Conservation (phyloP, 1,140 invertebrate genomes). For the Piezodorus guildinii region DNA sequence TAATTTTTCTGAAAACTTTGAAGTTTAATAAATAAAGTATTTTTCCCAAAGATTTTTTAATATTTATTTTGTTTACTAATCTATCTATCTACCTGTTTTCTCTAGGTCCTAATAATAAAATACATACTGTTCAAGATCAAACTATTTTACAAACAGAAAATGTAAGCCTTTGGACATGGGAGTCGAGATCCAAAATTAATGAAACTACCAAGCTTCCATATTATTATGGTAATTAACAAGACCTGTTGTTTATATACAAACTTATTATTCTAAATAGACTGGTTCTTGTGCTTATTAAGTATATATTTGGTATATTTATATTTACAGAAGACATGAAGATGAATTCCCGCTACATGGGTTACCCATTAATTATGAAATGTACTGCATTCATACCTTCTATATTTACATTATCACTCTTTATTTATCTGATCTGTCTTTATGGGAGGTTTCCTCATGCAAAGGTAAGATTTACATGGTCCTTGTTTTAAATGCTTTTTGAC, state of each 20-base stretch:
- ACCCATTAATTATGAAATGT: conserved; percentile 35
- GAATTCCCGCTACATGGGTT: conserved; percentile 41
- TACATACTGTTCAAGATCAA: conserved; percentile 37
- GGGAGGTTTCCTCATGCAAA: conserved; percentile 35
- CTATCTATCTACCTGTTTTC: conserved; percentile 17
- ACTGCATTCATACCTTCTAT: conserved; percentile 40
- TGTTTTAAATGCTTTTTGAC: too few species aligned
- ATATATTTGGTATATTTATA: neutral
- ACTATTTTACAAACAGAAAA: conserved; percentile 34
- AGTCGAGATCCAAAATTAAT: conserved; percentile 35
- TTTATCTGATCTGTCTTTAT: conserved; percentile 37
- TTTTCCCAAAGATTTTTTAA: too few species aligned
- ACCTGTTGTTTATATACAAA: neutral
- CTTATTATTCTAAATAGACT: neutral
- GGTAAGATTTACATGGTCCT: conserved; percentile 7
- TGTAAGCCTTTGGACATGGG: conserved; percentile 34
- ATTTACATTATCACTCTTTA: conserved; percentile 37
- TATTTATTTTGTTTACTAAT: too few species aligned
- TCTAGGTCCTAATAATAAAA: conserved; percentile 32
- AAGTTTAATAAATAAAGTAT: too few species aligned
- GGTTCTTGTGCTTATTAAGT: neutral
- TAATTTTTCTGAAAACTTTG: too few species aligned
- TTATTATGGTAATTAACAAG: conserved; percentile 28
- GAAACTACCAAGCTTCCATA: conserved; percentile 34
- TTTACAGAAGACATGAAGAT: conserved; percentile 38